A percentile compares a stretch with the other conserved stretches of the same genome.
phyloP scores from a whole-genome alignment of 2,113 vertebrate species.

The Alethe diademata region DNA sequence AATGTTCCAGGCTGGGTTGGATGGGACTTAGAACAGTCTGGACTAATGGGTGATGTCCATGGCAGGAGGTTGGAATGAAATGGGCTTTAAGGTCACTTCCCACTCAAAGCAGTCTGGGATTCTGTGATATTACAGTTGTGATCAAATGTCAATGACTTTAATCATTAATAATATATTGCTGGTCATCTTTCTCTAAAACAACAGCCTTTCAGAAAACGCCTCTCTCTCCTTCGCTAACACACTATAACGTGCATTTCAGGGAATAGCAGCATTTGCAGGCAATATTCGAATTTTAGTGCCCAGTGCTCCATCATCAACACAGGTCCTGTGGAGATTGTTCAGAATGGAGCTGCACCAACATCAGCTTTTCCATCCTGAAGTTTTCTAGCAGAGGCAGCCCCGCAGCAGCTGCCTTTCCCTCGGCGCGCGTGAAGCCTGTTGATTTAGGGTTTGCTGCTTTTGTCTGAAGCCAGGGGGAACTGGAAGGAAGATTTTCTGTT shows the following conservation, averaged over 20 bases:
- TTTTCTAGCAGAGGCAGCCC: neutral
- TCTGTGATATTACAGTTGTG: neutral
- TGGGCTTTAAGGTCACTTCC: neutral
- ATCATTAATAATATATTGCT: neutral
- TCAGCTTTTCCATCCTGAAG: neutral
- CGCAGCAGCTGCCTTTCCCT: neutral
- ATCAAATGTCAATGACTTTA: neutral
- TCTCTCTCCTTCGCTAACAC: neutral
- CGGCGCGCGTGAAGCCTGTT: neutral
- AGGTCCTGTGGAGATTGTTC: neutral
- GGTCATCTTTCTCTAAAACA: neutral
- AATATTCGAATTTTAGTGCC: neutral
- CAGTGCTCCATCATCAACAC: fast-evolving
- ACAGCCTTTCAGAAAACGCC: neutral
- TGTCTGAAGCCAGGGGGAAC: conserved; percentile 54
- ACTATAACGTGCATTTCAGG: fast-evolving
- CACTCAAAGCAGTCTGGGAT: neutral
- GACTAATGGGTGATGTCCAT: neutral
- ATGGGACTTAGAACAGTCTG: neutral
- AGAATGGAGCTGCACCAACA: neutral
- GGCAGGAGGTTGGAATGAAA: neutral
- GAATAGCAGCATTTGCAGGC: neutral
- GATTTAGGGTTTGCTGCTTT: conserved; percentile 42
- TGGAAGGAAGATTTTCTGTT: conserved; percentile 63
- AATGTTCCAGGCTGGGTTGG: neutral